Conservation (phyloP, 2,888 invertebrate species). For the Zhengitettix transpicula region DNA sequence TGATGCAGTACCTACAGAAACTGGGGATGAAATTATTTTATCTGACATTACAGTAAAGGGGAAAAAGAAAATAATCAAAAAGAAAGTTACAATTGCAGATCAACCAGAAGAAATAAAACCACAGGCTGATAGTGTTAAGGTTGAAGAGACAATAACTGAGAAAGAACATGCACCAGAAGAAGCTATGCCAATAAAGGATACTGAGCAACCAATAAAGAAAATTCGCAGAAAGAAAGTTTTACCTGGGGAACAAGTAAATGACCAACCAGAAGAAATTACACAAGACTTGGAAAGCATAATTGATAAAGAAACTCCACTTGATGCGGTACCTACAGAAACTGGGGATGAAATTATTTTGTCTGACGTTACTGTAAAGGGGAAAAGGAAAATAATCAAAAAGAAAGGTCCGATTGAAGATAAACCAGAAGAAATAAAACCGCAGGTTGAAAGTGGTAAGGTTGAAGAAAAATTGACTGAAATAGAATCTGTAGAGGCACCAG, state of each 20-base stretch:
- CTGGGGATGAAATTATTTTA: constrained; percentile 15
- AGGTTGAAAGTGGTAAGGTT: no score
- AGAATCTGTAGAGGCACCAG: no score
- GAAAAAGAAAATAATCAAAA: not conserved
- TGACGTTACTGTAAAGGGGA: constrained; percentile 15
- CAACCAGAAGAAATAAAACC: not conserved
- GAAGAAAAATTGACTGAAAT: no score
- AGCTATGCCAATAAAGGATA: constrained; percentile 1
- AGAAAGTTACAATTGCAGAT: not conserved
- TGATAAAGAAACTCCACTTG: not conserved
- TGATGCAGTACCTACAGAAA: not conserved
- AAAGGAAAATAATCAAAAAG: constrained; percentile 16
- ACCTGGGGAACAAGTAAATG: constrained; percentile 10
- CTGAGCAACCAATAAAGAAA: constrained; percentile 9
- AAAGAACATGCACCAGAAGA: constrained; percentile 5
- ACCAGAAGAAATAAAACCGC: not conserved
- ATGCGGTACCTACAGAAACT: constrained; percentile 15
- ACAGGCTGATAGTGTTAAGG: not conserved
- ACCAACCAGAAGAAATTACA: constrained; percentile 1
- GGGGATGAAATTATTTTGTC: constrained; percentile 2
- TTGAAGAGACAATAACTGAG: no score
- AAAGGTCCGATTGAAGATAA: constrained; percentile 22
- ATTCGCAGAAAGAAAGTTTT: constrained; percentile 10
- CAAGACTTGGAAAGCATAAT: constrained; percentile 19
- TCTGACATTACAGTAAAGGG: constrained; percentile 7